phyloP scores from a whole-genome alignment of 2,888 invertebrate genomes.

The Agrochola litura region DNA sequence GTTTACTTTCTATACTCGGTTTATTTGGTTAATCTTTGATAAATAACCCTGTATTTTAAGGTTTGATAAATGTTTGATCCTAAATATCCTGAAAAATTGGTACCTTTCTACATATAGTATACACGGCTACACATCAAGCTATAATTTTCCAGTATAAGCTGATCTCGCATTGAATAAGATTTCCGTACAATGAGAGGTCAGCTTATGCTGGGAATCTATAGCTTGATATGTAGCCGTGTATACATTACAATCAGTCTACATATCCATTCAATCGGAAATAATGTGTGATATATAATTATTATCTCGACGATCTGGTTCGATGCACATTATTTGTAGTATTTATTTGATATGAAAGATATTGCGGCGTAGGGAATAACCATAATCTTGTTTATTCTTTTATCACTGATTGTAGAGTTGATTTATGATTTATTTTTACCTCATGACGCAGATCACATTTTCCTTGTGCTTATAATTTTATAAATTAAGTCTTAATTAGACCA shows the following conservation, averaged over 20 bases:
- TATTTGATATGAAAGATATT: constrained; percentile 4
- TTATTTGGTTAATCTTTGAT: neutral
- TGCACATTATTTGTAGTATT: constrained; percentile 26
- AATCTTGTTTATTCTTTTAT: constrained; percentile 20
- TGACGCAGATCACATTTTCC: neutral
- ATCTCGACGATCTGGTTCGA: constrained; percentile 17
- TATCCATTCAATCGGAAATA: constrained; percentile 31
- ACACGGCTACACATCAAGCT: too few species aligned
- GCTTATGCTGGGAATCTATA: too few species aligned
- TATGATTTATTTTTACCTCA: constrained; percentile 12
- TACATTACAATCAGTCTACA: constrained; percentile 5
- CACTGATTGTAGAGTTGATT: constrained; percentile 25
- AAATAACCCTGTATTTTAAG: neutral
- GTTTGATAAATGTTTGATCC: neutral
- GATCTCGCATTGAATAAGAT: too few species aligned
- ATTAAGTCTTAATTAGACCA: neutral
- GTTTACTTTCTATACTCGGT: neutral
- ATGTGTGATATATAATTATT: constrained; percentile 16
- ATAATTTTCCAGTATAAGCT: too few species aligned
- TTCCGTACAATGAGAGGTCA: too few species aligned
- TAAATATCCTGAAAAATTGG: neutral
- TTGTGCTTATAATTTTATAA: neutral
- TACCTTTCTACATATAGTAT: neutral
- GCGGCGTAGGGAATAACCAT: neutral
- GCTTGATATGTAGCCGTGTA: too few species aligned